Evolutionary conservation across 2,888 invertebrate species (phyloP).

Genomic region (Tinea trinotella): DNA sequence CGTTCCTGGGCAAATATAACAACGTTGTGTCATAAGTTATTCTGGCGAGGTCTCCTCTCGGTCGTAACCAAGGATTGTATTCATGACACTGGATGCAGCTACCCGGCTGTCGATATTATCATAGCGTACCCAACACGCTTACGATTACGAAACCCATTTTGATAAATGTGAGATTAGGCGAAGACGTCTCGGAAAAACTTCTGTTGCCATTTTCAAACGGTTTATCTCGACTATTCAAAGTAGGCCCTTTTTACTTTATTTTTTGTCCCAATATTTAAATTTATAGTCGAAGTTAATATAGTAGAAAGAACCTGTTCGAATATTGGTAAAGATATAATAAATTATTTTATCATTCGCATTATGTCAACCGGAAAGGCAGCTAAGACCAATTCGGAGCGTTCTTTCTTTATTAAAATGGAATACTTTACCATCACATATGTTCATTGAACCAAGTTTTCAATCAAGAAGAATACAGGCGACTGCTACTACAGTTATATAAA

Average conservation of each 20-base stretch:
- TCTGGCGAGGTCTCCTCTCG: slow-evolving; percentile 4
- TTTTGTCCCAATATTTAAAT: background rate
- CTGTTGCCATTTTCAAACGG: background rate
- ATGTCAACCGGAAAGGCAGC: too few species aligned
- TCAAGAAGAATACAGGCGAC: too few species aligned
- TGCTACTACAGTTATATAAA: too few species aligned
- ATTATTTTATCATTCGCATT: too few species aligned
- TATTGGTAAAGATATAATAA: too few species aligned
- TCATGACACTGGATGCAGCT: slow-evolving; percentile 3
- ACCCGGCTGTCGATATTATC: slow-evolving; percentile 5
- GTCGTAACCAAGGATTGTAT: slow-evolving; percentile 7
- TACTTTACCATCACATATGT: too few species aligned
- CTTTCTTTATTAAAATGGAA: too few species aligned
- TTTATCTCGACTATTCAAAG: slow-evolving; percentile 4
- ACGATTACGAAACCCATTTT: slow-evolving; percentile 9
- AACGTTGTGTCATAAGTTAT: slow-evolving; percentile 6
- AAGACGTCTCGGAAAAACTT: slow-evolving; percentile 6
- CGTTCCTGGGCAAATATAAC: background rate
- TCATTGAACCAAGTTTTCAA: too few species aligned
- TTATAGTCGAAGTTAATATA: too few species aligned
- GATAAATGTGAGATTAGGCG: slow-evolving; percentile 1
- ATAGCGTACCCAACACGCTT: background rate
- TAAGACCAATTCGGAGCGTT: too few species aligned
- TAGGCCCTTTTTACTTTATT: background rate
- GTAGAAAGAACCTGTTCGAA: too few species aligned